Conservation (phyloP, 2,797 vertebrate species). For the Coracias cyanogaster region DNA sequence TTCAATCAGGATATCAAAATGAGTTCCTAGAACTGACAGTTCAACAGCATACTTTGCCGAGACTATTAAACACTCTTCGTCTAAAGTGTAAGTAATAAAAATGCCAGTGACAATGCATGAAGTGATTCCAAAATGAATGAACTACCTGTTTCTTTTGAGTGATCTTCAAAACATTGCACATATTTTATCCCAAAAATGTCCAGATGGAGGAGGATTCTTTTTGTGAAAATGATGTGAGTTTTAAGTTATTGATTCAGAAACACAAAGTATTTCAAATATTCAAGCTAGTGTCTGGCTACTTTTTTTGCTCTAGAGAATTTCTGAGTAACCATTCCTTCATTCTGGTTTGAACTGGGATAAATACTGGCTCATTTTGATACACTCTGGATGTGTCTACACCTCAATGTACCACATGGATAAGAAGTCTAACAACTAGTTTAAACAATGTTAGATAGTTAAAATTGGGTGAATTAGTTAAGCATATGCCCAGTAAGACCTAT, state of each 20-base stretch:
- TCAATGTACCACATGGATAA: background rate
- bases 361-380: background rate
- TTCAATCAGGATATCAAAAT: background rate
- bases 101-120: background rate
- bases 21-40: background rate
- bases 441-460: background rate
- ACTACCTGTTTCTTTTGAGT: background rate
- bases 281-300: background rate
- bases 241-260: background rate
- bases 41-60: background rate
- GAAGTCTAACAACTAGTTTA: background rate
- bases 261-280: background rate
- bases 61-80: background rate
- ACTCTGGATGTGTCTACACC: background rate
- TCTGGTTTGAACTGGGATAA: background rate
- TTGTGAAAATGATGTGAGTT: background rate
- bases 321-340: background rate
- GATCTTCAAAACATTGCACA: background rate
- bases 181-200: background rate
- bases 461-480: background rate
- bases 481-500: background rate
- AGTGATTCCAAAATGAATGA: background rate
- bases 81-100: background rate
- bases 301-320: background rate
- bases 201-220: rapidly evolving